Percentiles rank a stretch among this genome's conserved stretches.
These are phyloP conservation scores for Tiliqua scincoides DNA, from an alignment of 2,113 vertebrate genomes.

Conservation along the genomic window DNA sequence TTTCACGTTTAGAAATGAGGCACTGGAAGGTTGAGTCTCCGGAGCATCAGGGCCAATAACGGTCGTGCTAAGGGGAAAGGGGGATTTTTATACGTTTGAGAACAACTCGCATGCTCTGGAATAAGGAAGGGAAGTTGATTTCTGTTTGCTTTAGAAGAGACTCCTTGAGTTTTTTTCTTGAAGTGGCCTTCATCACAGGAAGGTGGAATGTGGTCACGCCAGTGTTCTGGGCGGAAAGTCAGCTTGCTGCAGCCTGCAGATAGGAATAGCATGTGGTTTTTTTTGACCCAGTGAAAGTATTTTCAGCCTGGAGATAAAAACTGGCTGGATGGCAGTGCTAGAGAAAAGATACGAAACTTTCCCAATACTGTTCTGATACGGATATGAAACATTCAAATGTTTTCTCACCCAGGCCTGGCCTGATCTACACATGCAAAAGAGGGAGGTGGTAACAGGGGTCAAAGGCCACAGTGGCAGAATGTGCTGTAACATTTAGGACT, in stretches of 20 bases:
- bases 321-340: background rate
- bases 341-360: background rate
- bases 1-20: background rate
- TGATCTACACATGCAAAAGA: background rate
- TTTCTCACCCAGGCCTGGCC: background rate
- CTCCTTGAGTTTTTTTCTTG: background rate
- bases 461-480: too few relatives aligned
- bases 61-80: background rate
- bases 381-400: background rate
- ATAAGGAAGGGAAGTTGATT: constrained; percentile 27
- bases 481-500: background rate
- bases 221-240: constrained; percentile 2
- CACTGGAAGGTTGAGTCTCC: too few relatives aligned
- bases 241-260: background rate
- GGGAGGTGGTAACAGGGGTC: too few relatives aligned
- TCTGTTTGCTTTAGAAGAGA: background rate
- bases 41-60: background rate
- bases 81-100: background rate
- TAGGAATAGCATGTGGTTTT: background rate
- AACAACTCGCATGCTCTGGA: background rate
- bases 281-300: background rate
- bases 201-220: background rate
- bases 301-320: background rate
- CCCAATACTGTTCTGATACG: background rate
- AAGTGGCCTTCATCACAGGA: background rate